Base-by-base conservation (phyloP, 2,797 vertebrate genomes). In the Microctenopoma lineatum region DNA sequence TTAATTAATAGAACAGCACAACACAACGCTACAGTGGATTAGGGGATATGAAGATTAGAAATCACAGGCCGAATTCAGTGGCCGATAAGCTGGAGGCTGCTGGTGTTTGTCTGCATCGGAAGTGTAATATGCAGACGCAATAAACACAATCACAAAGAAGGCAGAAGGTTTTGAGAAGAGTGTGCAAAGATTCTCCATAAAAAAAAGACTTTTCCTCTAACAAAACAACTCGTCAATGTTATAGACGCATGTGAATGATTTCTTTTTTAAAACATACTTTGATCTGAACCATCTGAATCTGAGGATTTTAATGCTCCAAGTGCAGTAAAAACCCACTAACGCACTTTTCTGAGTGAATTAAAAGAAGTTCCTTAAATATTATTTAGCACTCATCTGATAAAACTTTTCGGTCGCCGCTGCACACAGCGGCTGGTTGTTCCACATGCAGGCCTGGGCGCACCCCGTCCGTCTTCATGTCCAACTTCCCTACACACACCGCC, bases 351-450 rank as follows among this genome's bases (percentile, higher is more conserved):
- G 1, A 73, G 62, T 53, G 18, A 73, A 74, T 74, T 29, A 67
- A 59, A 64, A 47, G 45, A 83, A 75, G 66, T 77, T 41, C 51
- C 46, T 79, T 73, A 44, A 72, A 73, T 75, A 77, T 79, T 57
- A 60, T 82, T 78, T 57, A 52, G 55, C 58, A 0, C 10, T 0
- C 57, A 38, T 66, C 66, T 60, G 69, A 51, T 71, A 81, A 84
- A 72, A 76, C 66, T 54, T 46, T 59, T 59, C n/a, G 56, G 73
- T 77, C 81, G 71, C 81, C 70, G 50, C 72, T 2, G 52, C 63
- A 57, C 74, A 87, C 82, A 85, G 75, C 72, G 66, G 76, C 77
- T n/a, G 66, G 54, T 86, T 88, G 85, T 87, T 85, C 55, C 15
- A 4, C 11, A 56, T 46, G 10, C 8, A 13, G 66, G 59, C 57